Evolutionary conservation across 1,140 invertebrate genomes (phyloP), one percentile per base, ranked within the genome.

Genomic region (Hirudo medicinalis): DNA sequence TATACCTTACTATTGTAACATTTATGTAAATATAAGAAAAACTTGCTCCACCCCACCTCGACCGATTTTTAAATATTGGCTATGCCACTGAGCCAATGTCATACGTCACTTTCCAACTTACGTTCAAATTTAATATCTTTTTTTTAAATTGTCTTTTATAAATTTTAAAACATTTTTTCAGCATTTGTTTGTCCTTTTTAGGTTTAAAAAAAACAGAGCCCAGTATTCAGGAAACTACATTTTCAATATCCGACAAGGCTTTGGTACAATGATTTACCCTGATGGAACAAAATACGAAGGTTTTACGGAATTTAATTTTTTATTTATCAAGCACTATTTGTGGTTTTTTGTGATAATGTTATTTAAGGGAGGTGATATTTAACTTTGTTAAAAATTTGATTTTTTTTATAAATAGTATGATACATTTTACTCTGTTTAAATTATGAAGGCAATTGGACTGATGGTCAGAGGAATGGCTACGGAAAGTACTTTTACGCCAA

Each of bases 231-330:
- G 90, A 54, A 85, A 86, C 73, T 92, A 89, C 86, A 83, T 86
- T 2, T 85, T 85, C 75, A 87, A 88, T 57, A 80, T 87, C 72
- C 92, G 91, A 81, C 87, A 90, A 77, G 91, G 91, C 0, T 85
- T 86, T 53, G 91, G 91, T 5, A 86, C 84, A 36, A 91, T 92
- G 80, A 84, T 87, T 67, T 92, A 91, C 79, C 90, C 91, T 27
- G 91, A 93, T 82, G 90, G 90, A 17, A 88, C 88, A 0, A 86
- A 86, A 73, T 88, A 88, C 78, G 86, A 87, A 82, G 87, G 87
- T 86, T 78, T 73, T 72, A 71, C n/a, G 19, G 6, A 36, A 36
- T 36, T 36, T 54, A 57, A 57, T 57, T 57, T 57, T 57, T 25
- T n/a, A n/a, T 4, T 20, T n/a, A 57, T 9, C 2, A 57, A n/a